phyloP scores from a whole-genome alignment of 1,140 invertebrate species.

The Antheraea mylitta region DNA sequence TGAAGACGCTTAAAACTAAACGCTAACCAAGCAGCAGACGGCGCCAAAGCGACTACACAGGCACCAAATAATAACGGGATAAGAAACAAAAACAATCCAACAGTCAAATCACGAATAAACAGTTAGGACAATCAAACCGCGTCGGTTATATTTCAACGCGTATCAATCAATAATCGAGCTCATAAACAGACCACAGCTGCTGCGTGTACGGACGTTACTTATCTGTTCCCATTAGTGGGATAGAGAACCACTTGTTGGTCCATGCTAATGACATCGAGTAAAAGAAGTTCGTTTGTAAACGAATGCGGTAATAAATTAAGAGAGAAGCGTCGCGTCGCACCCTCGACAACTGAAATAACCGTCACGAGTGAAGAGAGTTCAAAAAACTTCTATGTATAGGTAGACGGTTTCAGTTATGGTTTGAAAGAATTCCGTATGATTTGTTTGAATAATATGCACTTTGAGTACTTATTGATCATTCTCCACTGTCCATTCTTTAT shows the following conservation, averaged over 20 bases:
- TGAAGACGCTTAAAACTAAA: neutral
- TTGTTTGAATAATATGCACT: too few species aligned
- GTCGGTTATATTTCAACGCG: too few species aligned
- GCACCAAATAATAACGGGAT: neutral
- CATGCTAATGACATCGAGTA: slow-evolving; percentile 7
- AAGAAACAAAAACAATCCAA: slow-evolving; percentile 3
- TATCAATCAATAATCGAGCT: slow-evolving; percentile 1
- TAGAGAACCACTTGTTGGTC: neutral
- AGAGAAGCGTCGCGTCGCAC: neutral
- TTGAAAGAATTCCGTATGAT: slow-evolving; percentile 1
- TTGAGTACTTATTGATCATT: too few species aligned
- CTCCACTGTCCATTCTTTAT: too few species aligned
- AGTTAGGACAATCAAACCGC: slow-evolving; percentile 1
- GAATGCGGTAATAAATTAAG: slow-evolving; percentile 1
- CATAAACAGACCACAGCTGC: neutral
- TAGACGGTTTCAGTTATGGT: neutral
- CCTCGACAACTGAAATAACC: slow-evolving; percentile 1
- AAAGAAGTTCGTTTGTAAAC: slow-evolving; percentile 8
- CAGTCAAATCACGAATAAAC: neutral
- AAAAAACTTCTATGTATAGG: neutral
- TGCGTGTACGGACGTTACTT: neutral
- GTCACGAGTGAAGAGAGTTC: neutral
- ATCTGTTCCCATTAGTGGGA: slow-evolving; percentile 7
- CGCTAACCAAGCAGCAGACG: neutral
- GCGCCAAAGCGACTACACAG: neutral